Conservation (phyloP, 2,113 vertebrate species). For the Ameiurus melas region DNA sequence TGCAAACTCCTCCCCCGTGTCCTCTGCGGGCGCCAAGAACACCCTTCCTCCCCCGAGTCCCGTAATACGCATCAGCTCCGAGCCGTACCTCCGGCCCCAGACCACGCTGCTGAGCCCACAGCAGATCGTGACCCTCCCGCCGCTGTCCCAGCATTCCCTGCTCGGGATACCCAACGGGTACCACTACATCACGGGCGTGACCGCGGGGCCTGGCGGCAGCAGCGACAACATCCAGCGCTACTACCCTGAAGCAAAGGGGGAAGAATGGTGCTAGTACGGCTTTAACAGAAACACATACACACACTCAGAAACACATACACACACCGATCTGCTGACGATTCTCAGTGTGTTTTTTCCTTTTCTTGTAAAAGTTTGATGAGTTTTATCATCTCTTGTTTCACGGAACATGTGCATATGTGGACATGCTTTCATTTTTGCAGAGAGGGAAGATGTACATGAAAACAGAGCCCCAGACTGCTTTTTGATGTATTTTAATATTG, state of each 20-base stretch:
- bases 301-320: conserved; percentile 28
- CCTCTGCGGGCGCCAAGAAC: conserved; percentile 74
- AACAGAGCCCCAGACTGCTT: not conserved
- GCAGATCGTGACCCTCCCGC: conserved; percentile 80
- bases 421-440: conserved; percentile 39
- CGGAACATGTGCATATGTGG: conserved; percentile 32
- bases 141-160: conserved; percentile 82
- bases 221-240: conserved; percentile 75
- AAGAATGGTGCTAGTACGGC: conserved; percentile 92
- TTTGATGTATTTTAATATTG: conserved; percentile 11
- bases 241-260: conserved; percentile 83
- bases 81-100: conserved; percentile 76
- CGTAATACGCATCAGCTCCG: conserved; percentile 81
- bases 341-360: conserved; percentile 62
- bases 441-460: conserved; percentile 43
- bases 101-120: conserved; percentile 73
- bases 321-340: conserved; percentile 45
- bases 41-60: conserved; percentile 76
- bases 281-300: conserved; percentile 47
- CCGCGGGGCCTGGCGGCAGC: conserved; percentile 67
- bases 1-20: conserved; percentile 89
- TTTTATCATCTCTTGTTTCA: conserved; percentile 86
- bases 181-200: conserved; percentile 81
- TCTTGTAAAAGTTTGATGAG: conserved; percentile 78
- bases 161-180: conserved; percentile 86